Evolutionary conservation across 2,113 vertebrate species (phyloP), one percentile per base, ranked within the genome.

Genomic region (Apus apus): DNA sequence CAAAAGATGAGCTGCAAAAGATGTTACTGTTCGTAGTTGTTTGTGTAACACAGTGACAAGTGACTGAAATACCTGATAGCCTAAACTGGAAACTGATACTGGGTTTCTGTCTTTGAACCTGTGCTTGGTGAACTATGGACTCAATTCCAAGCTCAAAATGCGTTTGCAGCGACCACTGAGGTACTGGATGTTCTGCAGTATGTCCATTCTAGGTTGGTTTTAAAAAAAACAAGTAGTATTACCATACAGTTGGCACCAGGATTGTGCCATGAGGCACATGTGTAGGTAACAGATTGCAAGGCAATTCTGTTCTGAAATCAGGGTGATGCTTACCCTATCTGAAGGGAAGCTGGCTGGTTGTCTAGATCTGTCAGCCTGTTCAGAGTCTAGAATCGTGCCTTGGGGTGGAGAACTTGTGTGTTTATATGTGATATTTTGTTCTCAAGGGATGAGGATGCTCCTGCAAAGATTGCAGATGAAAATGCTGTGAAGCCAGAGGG

Each of bases 401-500:
- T 77, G 11, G 27, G 6, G 9, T 90, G 70, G 62, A 67, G 60
- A 93, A 45, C 19, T 85, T 50, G 1, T 0, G 30, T 90, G 6
- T 43, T 92, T 48, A 81, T 66, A 51, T 6, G 13, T 61, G 13
- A 45, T 84, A 58, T 89, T 61, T 66, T 58, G 11, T 29, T 75
- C 72, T 58, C 23, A 65, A 99, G 99, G 99, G 99, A 99, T 94
- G 99, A 99, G 94, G 99, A 99, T 48, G 99, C 99, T 82, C 99
- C 99, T 9, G 98, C 99, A 89, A 99, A 99, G 97, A 97, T 99
- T 1, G 92, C 98, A 0, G 99, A 99, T 96, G 99, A 99, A 66
- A 98, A 98, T 1, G 99, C 99, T 4, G 98, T 99, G 82, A 99
- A 99, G 91, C 99, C 99, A 1, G 99, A 99, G 29, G 99, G 99